phyloP scores from a whole-genome alignment of 2,113 vertebrate genomes.

The Psilopogon haemacephalus region DNA sequence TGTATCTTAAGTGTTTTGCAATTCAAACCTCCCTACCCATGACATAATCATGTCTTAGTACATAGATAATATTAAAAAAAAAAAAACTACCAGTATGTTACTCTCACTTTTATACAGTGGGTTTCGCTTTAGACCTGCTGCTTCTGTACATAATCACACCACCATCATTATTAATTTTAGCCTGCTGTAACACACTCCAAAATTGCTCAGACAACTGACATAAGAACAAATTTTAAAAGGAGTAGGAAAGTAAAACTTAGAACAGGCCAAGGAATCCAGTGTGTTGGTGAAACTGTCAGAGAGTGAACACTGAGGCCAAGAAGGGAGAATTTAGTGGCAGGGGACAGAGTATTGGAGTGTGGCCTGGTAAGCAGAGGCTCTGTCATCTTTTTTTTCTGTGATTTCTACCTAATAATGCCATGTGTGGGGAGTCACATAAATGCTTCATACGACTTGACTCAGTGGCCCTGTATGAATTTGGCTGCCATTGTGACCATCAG shows the following conservation, averaged over 20 bases:
- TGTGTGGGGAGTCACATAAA: conserved; percentile 51
- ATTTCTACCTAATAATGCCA: conserved; percentile 49
- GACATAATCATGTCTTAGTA: background rate
- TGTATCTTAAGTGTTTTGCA: background rate
- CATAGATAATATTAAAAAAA: background rate
- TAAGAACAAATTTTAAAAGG: background rate
- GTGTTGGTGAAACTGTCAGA: background rate
- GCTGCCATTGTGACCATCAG: conserved; percentile 43
- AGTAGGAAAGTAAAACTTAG: background rate
- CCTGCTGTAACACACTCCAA: background rate
- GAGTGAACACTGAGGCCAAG: background rate
- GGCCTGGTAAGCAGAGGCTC: background rate
- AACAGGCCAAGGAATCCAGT: background rate
- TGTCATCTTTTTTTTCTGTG: background rate
- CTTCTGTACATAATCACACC: background rate
- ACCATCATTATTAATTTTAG: background rate
- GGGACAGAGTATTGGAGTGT: background rate
- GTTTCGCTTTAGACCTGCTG: background rate
- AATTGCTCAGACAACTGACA: background rate
- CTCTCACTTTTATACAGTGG: background rate
- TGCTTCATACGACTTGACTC: conserved; percentile 51
- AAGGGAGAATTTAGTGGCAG: background rate
- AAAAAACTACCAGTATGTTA: background rate
- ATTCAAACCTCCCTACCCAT: background rate
- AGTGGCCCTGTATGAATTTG: background rate